Percentiles rank a stretch among this genome's conserved stretches.
phyloP scores from a whole-genome alignment of 2,888 invertebrate species.

The Lepetodrilus schrolli region DNA sequence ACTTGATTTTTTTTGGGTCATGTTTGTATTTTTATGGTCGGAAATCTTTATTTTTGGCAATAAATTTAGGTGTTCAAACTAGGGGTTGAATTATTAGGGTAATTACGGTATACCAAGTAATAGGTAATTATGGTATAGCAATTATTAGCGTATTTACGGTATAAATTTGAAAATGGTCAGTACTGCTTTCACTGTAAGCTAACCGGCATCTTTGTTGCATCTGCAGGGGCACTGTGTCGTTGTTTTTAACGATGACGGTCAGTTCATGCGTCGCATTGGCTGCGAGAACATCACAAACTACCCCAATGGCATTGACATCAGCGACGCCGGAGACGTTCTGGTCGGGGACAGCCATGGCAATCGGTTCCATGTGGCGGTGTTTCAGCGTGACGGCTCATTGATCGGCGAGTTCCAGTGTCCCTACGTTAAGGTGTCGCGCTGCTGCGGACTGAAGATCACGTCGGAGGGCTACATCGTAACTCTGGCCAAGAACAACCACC shows the following conservation, averaged over 20 bases:
- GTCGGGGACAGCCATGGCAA: constrained; percentile 98
- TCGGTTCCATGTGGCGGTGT: constrained; percentile 97
- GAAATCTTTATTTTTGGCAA: too few relatives aligned
- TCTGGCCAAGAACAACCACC: constrained; percentile 98
- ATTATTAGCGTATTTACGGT: too few relatives aligned
- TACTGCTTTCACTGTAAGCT: too few relatives aligned
- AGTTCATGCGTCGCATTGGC: constrained; percentile 92
- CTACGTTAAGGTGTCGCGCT: constrained; percentile 97
- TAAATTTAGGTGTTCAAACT: too few relatives aligned
- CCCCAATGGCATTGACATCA: constrained; percentile 98
- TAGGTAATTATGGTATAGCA: too few relatives aligned
- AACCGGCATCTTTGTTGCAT: neutral
- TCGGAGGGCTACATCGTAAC: constrained; percentile 93
- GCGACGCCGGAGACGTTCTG: constrained; percentile 95
- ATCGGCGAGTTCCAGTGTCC: constrained; percentile 93
- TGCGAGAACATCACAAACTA: constrained; percentile 96
- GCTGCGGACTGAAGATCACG: constrained; percentile 97
- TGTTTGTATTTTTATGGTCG: too few relatives aligned
- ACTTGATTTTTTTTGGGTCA: too few relatives aligned
- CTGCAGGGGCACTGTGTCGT: constrained; percentile 88
- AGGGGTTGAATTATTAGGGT: too few relatives aligned
- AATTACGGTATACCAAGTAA: too few relatives aligned
- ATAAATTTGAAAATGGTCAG: too few relatives aligned
- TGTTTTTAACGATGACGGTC: constrained; percentile 93
- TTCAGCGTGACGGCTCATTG: constrained; percentile 86